Base-by-base conservation (phyloP, 1,140 invertebrate genomes). In the Orussus abietinus region DNA sequence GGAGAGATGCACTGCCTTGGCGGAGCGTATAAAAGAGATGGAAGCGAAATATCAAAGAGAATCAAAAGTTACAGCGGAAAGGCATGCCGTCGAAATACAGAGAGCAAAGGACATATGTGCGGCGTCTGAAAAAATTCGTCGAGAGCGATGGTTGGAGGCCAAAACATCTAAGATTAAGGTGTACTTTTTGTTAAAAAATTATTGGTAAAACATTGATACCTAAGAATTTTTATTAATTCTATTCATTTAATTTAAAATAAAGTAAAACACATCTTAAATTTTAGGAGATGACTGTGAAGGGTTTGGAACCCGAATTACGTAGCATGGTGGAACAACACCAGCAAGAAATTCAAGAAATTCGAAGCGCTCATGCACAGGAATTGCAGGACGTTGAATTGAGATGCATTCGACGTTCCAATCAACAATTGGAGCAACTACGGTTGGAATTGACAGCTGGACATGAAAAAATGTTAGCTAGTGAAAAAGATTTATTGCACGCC, bases 111-210 rank as follows among this genome's bases (percentile, higher is more conserved):
- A 85, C 40, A 79, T 78, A 40, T 77, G 78, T 1, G 59, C 75
- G n/a, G 81, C 80, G 2, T 77, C 79, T 0, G 82, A 85, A 56
- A 86, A 83, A 64, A 68, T 82, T 5, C 64, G 77, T 11, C 69
- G 80, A 11, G 83, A 83, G 52, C 72, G 79, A 50, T 85, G 83
- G 83, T 74, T 85, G 13, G 81, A 82, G 36, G 69, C 74, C 13
- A 85, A 83, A 59, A 85, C 82, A 0, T 77, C 82, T 44, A 85
- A 84, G 63, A 85, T 86, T 43, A 84, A 84, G 66, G 80, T 81
- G 45, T 46, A 12, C 39, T 11, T 42, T 38, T 42, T 34, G 14
- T n/a, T n/a, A n/a, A n/a, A n/a, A n/a, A n/a, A n/a, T n/a, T n/a
- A n/a, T n/a, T n/a, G n/a, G n/a, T n/a, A n/a, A n/a, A n/a, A n/a